Conservation (phyloP, 2,113 vertebrate genomes). For the Buteo buteo region DNA sequence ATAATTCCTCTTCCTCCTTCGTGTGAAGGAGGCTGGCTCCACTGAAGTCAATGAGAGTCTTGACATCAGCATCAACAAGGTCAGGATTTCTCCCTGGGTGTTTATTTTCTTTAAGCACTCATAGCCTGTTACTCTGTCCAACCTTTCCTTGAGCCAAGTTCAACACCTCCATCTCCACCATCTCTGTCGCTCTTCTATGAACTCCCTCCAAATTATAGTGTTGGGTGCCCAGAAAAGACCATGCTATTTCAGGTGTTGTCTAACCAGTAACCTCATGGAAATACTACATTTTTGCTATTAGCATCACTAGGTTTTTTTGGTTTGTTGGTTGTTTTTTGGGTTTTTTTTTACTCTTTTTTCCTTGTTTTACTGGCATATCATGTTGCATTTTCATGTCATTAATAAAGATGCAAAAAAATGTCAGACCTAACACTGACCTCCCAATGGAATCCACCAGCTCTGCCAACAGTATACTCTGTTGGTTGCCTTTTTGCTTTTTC, state of each 20-base stretch:
- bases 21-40: background rate
- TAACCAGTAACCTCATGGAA: background rate
- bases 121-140: background rate
- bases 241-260: background rate
- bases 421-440: constrained; percentile 11
- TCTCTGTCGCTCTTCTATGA: background rate
- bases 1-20: background rate
- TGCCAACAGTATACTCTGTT: background rate
- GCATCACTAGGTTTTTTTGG: background rate
- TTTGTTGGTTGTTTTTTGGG: background rate
- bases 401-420: background rate
- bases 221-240: background rate
- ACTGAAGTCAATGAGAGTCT: background rate
- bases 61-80: background rate
- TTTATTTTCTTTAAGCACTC: constrained; percentile 22
- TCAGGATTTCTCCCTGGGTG: background rate
- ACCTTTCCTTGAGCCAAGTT: background rate
- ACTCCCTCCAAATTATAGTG: background rate
- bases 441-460: background rate
- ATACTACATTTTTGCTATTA: background rate
- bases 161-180: background rate
- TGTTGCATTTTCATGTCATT: background rate
- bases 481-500: background rate
- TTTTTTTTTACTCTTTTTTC: no score
- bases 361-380: background rate